Percentiles rank a stretch among this genome's conserved stretches.
Evolutionary conservation across 2,888 invertebrate genomes (phyloP).

Genomic region (Ametastegia equiseti): DNA sequence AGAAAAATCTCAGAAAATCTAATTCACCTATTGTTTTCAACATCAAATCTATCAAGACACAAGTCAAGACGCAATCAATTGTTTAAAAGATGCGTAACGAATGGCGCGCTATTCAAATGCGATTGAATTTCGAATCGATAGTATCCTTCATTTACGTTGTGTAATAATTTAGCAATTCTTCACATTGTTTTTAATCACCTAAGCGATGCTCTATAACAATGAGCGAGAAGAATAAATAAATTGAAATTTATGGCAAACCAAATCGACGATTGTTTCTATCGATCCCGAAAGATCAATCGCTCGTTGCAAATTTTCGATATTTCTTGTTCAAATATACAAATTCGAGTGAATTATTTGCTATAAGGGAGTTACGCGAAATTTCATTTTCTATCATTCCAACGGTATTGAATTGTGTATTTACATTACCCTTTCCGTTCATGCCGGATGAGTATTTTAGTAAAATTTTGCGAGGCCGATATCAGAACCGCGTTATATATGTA

Average conservation of each 20-base stretch:
- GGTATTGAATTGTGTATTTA: neutral
- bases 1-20: too few species aligned
- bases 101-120: too few species aligned
- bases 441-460: neutral
- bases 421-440: neutral
- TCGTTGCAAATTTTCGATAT: neutral
- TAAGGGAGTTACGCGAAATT: neutral
- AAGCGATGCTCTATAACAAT: too few species aligned
- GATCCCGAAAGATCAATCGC: neutral
- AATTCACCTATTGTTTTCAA: too few species aligned
- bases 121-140: too few species aligned
- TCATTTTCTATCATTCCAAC: neutral
- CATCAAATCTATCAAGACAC: too few species aligned
- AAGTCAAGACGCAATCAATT: too few species aligned
- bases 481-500: neutral
- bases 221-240: too few species aligned
- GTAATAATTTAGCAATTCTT: too few species aligned
- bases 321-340: neutral
- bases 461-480: neutral
- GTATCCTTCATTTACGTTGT: too few species aligned
- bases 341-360: neutral
- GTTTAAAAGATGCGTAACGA: too few species aligned
- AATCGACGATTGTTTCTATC: neutral
- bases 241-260: too few species aligned
- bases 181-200: neutral